Conservation (phyloP, 2,113 vertebrate species). For the Gymnobelideus leadbeateri region DNA sequence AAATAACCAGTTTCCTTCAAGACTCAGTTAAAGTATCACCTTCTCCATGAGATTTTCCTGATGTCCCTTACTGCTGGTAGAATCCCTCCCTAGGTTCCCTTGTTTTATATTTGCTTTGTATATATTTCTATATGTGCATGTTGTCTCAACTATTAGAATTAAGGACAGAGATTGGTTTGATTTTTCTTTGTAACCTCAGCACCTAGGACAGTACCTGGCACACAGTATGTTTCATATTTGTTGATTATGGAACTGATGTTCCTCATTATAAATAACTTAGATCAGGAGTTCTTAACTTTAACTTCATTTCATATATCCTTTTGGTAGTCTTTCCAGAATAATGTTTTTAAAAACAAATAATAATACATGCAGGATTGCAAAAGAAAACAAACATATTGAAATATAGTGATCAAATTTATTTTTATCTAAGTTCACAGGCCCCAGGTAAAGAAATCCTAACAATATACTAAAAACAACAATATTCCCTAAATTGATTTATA, state of each 20-base stretch:
- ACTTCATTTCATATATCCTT: neutral
- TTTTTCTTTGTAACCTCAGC: neutral
- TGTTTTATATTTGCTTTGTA: neutral
- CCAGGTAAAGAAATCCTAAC: neutral
- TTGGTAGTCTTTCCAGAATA: neutral
- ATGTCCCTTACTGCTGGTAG: neutral
- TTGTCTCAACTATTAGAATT: neutral
- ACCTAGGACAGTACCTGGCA: neutral
- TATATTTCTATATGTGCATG: neutral
- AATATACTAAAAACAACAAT: neutral
- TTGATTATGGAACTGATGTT: neutral
- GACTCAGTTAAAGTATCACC: neutral
- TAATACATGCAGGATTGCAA: neutral
- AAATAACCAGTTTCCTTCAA: neutral
- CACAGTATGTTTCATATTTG: neutral
- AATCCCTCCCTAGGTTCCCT: neutral
- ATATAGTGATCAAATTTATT: neutral
- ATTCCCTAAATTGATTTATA: neutral
- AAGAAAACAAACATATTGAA: neutral
- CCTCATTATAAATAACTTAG: neutral
- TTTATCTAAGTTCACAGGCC: neutral
- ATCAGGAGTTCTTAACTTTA: neutral
- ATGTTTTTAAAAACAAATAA: neutral
- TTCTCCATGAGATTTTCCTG: neutral
- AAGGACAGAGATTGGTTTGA: neutral